phyloP scores from a whole-genome alignment of 2,888 invertebrate genomes.

The Lochmaea crataegi region DNA sequence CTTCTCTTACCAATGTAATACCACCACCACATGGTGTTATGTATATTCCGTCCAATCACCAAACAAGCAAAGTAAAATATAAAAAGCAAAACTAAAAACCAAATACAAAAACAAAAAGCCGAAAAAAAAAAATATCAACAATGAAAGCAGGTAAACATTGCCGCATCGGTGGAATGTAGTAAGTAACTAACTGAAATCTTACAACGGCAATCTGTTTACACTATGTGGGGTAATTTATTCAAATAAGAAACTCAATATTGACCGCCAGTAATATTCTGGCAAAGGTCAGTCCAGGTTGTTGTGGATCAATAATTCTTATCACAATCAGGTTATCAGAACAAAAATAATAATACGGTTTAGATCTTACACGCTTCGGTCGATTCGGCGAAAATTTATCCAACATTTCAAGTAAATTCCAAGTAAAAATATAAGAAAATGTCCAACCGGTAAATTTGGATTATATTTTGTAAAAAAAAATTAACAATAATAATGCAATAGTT shows the following conservation, averaged over 20 bases:
- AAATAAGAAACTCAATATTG: conserved; percentile 49
- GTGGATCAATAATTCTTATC: conserved; percentile 44
- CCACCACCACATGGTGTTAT: conserved; percentile 58
- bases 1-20: conserved; percentile 57
- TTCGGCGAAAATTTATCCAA: background rate
- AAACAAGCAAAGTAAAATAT: conserved; percentile 44
- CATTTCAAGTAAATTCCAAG: background rate
- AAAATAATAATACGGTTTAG: conserved; percentile 6
- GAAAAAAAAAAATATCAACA: conserved; percentile 22
- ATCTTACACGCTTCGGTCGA: background rate
- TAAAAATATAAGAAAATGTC: background rate
- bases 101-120: conserved; percentile 24
- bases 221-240: conserved; percentile 43
- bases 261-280: conserved; percentile 40
- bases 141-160: background rate
- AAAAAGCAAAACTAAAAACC: conserved; percentile 38
- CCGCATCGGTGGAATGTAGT: conserved; percentile 14
- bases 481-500: no score
- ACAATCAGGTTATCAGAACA: conserved; percentile 25
- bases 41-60: conserved; percentile 38
- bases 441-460: background rate
- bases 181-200: conserved; percentile 32
- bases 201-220: conserved; percentile 35
- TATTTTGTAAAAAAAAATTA: no score
- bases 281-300: conserved; percentile 46